phyloP scores from a whole-genome alignment of 2,888 invertebrate genomes.

The Cheilosia impressa region DNA sequence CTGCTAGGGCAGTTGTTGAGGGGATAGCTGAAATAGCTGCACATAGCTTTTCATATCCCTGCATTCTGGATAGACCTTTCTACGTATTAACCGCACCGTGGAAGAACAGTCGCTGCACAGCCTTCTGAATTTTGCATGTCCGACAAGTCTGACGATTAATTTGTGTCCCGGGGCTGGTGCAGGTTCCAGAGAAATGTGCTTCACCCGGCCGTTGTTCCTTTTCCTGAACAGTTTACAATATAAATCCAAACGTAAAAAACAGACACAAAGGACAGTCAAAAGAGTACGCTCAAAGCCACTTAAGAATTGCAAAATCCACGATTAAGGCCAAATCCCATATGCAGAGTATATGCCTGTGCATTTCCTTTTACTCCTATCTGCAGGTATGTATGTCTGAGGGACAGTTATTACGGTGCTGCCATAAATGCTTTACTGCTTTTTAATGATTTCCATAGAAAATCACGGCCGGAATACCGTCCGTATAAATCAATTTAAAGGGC shows the following conservation, averaged over 20 bases:
- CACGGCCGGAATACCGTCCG: constrained; percentile 29
- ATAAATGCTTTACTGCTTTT: constrained; percentile 30
- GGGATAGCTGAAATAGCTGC: constrained; percentile 12
- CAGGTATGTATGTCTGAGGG: neutral
- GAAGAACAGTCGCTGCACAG: neutral
- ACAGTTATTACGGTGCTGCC: constrained; percentile 11
- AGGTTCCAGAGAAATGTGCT: neutral
- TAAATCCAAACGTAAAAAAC: neutral
- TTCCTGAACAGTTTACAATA: neutral
- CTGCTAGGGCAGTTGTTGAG: neutral
- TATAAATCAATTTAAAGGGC: constrained; percentile 65
- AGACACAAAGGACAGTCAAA: neutral
- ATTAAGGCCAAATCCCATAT: constrained; percentile 25
- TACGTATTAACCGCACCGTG: constrained; percentile 10
- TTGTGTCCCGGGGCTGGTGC: constrained; percentile 32
- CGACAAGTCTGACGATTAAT: constrained; percentile 47
- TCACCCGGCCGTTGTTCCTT: neutral
- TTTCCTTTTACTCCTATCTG: too few species aligned
- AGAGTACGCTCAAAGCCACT: constrained; percentile 3
- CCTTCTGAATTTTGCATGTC: constrained; percentile 27
- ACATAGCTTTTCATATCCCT: constrained; percentile 38
- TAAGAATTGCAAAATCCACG: constrained; percentile 30
- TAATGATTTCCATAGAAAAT: constrained; percentile 57
- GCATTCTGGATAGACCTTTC: constrained; percentile 23
- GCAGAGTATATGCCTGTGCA: neutral